phyloP scores from a whole-genome alignment of 2,888 invertebrate species.

The Onchidella celtica region DNA sequence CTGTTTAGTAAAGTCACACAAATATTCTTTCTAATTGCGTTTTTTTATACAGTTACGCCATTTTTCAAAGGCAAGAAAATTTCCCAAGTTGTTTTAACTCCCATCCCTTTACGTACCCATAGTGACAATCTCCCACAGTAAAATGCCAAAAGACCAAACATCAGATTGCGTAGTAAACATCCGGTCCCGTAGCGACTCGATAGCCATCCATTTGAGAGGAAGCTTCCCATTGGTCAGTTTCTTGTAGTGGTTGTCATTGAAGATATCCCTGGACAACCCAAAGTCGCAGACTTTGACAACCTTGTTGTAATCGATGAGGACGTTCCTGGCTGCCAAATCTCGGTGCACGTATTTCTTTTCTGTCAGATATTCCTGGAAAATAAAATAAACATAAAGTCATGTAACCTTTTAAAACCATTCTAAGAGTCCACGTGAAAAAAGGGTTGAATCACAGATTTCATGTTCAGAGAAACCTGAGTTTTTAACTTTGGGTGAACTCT shows the following conservation, averaged over 20 bases:
- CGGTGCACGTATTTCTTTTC: conserved; percentile 92
- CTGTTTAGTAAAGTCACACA: no score
- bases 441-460: no score
- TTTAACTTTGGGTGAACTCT: no score
- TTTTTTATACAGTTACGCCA: no score
- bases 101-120: conserved; percentile 82
- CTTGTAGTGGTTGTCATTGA: conserved; percentile 90
- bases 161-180: conserved; percentile 91
- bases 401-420: no score
- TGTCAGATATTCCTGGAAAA: conserved; percentile 87
- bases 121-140: conserved; percentile 93
- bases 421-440: no score
- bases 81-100: no score
- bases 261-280: conserved; percentile 91
- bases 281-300: conserved; percentile 92
- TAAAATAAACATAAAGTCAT: conserved; percentile 31
- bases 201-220: conserved; percentile 79
- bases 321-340: conserved; percentile 92
- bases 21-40: no score
- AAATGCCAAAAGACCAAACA: conserved; percentile 92
- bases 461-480: no score
- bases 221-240: conserved; percentile 82
- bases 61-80: no score
- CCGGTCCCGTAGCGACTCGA: conserved; percentile 83
- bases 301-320: conserved; percentile 82